These are phyloP conservation scores for Apis dorsata DNA, from an alignment of 1,140 invertebrate species.

Conservation along the genomic window DNA sequence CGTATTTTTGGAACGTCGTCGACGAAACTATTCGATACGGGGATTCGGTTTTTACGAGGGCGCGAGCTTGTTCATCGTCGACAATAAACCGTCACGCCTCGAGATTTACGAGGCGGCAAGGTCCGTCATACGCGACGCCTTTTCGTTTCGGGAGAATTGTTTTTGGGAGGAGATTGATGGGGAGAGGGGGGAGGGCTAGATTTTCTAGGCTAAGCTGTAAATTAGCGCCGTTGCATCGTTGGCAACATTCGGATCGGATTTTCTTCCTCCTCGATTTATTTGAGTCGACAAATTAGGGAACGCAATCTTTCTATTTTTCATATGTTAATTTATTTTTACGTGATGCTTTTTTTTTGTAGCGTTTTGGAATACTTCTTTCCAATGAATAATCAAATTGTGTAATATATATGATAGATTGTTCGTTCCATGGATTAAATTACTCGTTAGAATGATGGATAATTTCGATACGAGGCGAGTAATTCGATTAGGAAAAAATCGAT, in stretches of 20 bases:
- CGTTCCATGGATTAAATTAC: no score
- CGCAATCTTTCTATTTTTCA: no score
- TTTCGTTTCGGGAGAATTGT: background rate
- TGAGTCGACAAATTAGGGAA: no score
- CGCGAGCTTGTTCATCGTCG: background rate
- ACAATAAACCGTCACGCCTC: conserved; percentile 6
- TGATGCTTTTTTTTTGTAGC: no score
- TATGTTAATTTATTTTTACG: no score
- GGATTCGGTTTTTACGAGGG: background rate
- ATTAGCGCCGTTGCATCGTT: background rate
- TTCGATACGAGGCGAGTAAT: background rate
- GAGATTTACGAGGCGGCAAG: conserved; percentile 6
- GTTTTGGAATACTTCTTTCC: no score
- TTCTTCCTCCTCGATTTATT: no score
- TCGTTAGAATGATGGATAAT: background rate
- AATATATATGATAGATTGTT: background rate
- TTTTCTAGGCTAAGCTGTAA: background rate
- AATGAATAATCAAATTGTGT: no score
- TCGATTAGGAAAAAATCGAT: background rate
- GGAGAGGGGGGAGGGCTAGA: no score
- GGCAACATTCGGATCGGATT: no score
- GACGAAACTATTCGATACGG: background rate
- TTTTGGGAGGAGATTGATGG: background rate
- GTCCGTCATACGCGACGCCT: background rate
- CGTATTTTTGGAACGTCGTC: conserved; percentile 9